Conservation (phyloP, 2,797 vertebrate genomes). For the Botia kubotai region DNA sequence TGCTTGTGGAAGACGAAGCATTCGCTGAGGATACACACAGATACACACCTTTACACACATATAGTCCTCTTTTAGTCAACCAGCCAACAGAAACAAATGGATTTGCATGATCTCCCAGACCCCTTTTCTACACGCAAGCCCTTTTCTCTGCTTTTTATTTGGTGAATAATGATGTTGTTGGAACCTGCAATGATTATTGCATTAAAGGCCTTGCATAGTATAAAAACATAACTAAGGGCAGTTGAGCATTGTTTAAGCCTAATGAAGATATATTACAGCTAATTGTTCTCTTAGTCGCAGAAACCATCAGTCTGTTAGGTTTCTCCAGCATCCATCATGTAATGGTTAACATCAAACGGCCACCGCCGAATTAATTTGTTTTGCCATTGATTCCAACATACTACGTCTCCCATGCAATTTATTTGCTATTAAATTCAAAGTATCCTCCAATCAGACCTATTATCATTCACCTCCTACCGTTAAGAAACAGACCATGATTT, state of each 20-base stretch:
- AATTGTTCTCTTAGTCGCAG: conserved; percentile 10
- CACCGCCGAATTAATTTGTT: conserved; percentile 53
- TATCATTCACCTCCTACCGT: conserved; percentile 56
- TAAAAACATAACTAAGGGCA: conserved; percentile 22
- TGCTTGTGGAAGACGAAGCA: conserved; percentile 77
- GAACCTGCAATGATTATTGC: neutral
- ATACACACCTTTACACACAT: conserved; percentile 42
- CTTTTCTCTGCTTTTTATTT: conserved; percentile 29
- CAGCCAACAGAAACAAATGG: conserved; percentile 50
- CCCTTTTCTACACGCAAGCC: conserved; percentile 25
- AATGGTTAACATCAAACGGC: conserved; percentile 20
- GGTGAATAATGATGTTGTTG: conserved; percentile 12
- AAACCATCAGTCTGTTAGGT: conserved; percentile 37
- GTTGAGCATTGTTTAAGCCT: conserved; percentile 19
- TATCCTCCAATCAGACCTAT: conserved; percentile 55
- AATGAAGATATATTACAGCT: conserved; percentile 52
- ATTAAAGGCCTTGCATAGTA: conserved; percentile 13
- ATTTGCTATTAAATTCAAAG: conserved; percentile 51
- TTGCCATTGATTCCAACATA: conserved; percentile 41
- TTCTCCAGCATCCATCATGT: conserved; percentile 26
- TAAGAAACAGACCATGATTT: conserved; percentile 57
- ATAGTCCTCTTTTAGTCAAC: conserved; percentile 41
- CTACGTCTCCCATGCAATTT: conserved; percentile 46
- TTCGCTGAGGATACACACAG: conserved; percentile 38
- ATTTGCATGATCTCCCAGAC: conserved; percentile 55